Conservation (phyloP, 2,888 invertebrate genomes). For the Pseudoips prasinana region DNA sequence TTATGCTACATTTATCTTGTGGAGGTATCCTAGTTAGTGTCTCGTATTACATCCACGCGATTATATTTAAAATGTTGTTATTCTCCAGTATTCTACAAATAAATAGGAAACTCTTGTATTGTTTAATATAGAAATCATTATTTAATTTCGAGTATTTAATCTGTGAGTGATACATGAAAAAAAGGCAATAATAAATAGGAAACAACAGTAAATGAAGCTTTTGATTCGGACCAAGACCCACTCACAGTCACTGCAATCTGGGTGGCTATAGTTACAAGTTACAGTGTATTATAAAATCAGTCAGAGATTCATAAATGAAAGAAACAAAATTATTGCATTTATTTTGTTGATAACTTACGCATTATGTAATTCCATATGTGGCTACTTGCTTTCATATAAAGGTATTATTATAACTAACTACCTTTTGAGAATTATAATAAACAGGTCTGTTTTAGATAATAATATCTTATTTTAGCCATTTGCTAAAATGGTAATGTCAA, state of each 20-base stretch:
- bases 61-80: too few relatives aligned
- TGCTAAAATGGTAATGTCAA: too few relatives aligned
- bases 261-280: slow-evolving; percentile 52
- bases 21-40: too few relatives aligned
- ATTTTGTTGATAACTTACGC: neutral
- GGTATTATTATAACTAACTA: too few relatives aligned
- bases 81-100: too few relatives aligned
- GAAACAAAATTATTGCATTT: slow-evolving; percentile 47
- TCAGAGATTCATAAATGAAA: slow-evolving; percentile 47
- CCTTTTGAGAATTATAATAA: too few relatives aligned
- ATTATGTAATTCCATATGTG: neutral
- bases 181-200: slow-evolving; percentile 59
- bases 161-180: slow-evolving; percentile 56
- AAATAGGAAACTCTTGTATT: too few relatives aligned
- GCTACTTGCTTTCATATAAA: too few relatives aligned
- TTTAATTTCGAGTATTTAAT: too few relatives aligned
- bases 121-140: too few relatives aligned
- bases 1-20: too few relatives aligned
- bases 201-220: slow-evolving; percentile 38
- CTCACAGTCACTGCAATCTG: slow-evolving; percentile 68
- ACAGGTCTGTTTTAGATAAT: slow-evolving; percentile 40
- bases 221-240: slow-evolving; percentile 56
- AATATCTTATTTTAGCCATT: slow-evolving; percentile 11
- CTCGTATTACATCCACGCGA: too few relatives aligned
- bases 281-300: slow-evolving; percentile 58